phyloP scores from a whole-genome alignment of 64 coral and sea anemone genomes.

The Cladopsammia gracilis region DNA sequence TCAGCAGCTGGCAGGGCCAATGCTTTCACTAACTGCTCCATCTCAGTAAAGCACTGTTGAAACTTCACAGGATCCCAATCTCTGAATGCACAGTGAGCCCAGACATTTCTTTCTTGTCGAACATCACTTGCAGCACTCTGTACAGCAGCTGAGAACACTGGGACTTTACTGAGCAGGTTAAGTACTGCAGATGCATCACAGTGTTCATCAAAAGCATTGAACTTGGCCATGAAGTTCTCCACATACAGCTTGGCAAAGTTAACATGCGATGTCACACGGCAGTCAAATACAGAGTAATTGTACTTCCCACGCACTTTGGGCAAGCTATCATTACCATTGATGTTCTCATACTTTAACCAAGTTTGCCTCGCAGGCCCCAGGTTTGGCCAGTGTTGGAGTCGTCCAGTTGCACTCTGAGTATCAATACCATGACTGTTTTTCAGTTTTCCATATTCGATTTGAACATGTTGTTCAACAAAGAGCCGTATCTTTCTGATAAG shows the following conservation, averaged over 20 bases:
- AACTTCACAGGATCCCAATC: neutral
- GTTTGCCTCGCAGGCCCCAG: too few species aligned
- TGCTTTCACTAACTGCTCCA: neutral
- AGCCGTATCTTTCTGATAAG: neutral
- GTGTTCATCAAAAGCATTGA: constrained; percentile 16
- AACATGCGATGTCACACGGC: constrained; percentile 1
- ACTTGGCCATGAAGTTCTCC: constrained; percentile 44
- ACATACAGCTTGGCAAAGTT: constrained; percentile 60
- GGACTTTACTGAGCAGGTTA: neutral
- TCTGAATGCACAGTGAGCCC: constrained; percentile 21
- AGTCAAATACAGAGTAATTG: neutral
- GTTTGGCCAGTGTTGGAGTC: neutral
- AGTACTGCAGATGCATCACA: constrained; percentile 45
- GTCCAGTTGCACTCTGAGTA: neutral
- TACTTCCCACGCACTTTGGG: neutral
- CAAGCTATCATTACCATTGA: constrained; percentile 5
- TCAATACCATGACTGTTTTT: constrained; percentile 7
- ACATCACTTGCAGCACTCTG: neutral
- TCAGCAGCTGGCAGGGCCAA: neutral
- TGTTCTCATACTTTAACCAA: neutral
- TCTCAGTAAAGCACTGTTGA: neutral
- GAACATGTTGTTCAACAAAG: constrained; percentile 1
- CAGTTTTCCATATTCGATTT: constrained; percentile 7
- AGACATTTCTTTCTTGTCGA: neutral
- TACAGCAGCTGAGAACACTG: constrained; percentile 27